Evolutionary conservation across 2,888 invertebrate species (phyloP).

Genomic region (Drosophila multiciliata): DNA sequence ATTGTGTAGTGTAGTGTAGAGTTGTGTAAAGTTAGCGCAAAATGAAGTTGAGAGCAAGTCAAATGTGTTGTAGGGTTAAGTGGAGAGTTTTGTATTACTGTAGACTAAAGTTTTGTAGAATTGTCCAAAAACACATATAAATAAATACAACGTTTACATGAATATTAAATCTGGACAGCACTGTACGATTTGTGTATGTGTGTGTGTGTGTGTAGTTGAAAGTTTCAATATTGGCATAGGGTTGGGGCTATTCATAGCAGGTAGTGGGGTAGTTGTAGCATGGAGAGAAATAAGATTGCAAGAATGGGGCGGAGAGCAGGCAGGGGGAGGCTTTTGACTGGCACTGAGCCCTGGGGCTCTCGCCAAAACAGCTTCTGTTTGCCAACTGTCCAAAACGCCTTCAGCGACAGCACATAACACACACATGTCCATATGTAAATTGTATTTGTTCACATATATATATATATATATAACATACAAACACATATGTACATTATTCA

Average conservation of each 20-base stretch:
- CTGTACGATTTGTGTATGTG: constrained; percentile 23
- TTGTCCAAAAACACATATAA: not conserved
- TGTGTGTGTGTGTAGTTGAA: constrained; percentile 67
- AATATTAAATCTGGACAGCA: not conserved
- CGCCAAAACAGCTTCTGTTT: constrained; percentile 46
- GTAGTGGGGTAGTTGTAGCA: constrained; percentile 1
- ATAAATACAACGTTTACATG: not conserved
- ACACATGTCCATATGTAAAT: constrained; percentile 47
- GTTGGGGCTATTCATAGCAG: constrained; percentile 17
- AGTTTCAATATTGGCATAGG: constrained; percentile 75
- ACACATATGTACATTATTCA: constrained; percentile 64
- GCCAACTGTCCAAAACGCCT: constrained; percentile 71
- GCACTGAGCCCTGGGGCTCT: constrained; percentile 40
- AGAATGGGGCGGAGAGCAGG: not conserved
- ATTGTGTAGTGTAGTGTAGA: not conserved
- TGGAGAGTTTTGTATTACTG: not conserved
- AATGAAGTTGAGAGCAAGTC: not conserved
- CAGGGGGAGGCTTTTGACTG: constrained; percentile 38
- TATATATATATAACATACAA: constrained; percentile 48
- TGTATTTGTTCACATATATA: constrained; percentile 51
- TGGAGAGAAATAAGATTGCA: not conserved
- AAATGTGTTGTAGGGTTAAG: not conserved
- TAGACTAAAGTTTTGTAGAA: not conserved
- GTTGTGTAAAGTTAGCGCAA: not conserved
- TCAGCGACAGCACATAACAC: constrained; percentile 53